phyloP scores from a whole-genome alignment of 2,113 vertebrate species.

The Bubo blakistoni region DNA sequence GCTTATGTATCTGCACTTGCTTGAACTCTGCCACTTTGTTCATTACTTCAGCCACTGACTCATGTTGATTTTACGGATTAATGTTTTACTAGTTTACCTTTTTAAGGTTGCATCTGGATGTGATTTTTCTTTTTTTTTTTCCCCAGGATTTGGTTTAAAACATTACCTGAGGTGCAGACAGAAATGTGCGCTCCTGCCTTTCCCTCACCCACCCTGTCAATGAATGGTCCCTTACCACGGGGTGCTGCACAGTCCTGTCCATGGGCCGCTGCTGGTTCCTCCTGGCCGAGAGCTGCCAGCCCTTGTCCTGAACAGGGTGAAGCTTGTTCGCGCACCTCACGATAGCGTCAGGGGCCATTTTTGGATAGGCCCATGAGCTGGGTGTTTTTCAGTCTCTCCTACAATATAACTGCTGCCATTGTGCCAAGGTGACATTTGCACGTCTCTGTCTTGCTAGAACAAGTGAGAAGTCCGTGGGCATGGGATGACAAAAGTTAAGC shows the following conservation, averaged over 20 bases:
- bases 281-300: background rate
- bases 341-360: background rate
- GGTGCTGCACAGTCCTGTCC: background rate
- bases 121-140: background rate
- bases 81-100: background rate
- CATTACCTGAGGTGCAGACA: background rate
- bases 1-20: background rate
- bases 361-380: background rate
- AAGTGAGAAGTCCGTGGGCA: background rate
- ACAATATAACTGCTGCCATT: background rate
- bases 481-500: background rate
- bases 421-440: background rate
- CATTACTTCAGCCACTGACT: background rate
- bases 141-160: background rate
- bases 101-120: background rate
- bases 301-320: background rate
- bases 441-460: background rate
- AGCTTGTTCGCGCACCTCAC: fast-evolving
- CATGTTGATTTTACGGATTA: conserved; percentile 6
- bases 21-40: background rate
- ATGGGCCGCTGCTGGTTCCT: background rate
- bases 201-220: background rate
- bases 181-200: background rate
- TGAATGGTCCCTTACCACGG: background rate
- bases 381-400: background rate